A percentile compares a stretch with the other conserved stretches of the same genome.
Evolutionary conservation across 2,797 vertebrate genomes (phyloP).

Genomic region (Hypotaenidia philippensis): DNA sequence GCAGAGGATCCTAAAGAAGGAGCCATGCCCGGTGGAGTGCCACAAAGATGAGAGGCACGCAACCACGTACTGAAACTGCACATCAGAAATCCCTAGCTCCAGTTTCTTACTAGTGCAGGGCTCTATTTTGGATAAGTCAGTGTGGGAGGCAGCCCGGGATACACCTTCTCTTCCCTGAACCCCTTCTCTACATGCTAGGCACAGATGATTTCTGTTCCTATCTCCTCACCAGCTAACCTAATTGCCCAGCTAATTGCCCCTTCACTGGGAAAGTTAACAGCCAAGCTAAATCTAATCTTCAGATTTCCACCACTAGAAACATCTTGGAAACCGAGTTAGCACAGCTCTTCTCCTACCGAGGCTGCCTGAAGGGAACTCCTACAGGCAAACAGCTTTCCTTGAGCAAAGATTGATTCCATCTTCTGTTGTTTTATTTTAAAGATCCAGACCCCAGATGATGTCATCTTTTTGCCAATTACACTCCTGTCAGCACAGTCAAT

Average conservation of each 20-base stretch:
- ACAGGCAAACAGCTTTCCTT: background rate
- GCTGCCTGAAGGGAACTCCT: background rate
- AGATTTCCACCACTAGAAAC: constrained; percentile 2
- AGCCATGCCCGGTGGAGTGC: background rate
- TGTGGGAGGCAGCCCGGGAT: background rate
- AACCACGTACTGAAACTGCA: background rate
- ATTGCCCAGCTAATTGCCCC: background rate
- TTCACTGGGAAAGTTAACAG: background rate
- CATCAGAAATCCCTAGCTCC: background rate
- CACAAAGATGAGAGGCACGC: background rate
- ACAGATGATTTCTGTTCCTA: background rate
- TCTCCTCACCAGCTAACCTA: background rate
- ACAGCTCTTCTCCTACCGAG: background rate
- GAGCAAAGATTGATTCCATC: background rate
- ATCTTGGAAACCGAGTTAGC: background rate
- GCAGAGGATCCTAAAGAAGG: background rate
- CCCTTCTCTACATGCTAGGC: background rate
- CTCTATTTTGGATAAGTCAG: background rate
- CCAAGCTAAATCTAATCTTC: background rate
- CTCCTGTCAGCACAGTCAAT: background rate
- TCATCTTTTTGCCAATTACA: constrained; percentile 11
- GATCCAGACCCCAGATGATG: background rate
- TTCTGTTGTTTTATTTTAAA: constrained; percentile 40
- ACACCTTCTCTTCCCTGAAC: background rate
- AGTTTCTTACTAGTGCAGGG: background rate